Evolutionary conservation across 2,113 vertebrate genomes (phyloP).

Genomic region (Thoracochromis brauschi): DNA sequence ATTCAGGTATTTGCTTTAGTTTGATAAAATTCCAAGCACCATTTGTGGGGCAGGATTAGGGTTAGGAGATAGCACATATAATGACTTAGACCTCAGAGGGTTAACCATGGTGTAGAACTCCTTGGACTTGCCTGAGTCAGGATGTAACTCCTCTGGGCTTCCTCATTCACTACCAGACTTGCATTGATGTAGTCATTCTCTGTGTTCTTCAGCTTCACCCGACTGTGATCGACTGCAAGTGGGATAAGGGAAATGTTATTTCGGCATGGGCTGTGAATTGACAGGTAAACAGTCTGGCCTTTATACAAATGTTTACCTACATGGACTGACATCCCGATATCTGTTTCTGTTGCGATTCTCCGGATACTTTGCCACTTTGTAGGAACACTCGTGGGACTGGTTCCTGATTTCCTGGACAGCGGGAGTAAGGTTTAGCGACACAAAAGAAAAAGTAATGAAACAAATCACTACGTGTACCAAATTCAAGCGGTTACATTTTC

Average conservation of each 20-base stretch:
- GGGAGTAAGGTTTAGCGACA: neutral
- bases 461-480: neutral
- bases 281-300: neutral
- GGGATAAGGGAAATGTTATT: neutral
- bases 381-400: constrained; percentile 87
- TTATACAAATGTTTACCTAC: constrained; percentile 73
- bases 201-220: constrained; percentile 84
- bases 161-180: constrained; percentile 86
- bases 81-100: neutral
- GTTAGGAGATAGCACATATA: neutral
- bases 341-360: constrained; percentile 96
- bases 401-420: constrained; percentile 86
- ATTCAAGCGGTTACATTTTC: neutral
- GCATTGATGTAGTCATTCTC: constrained; percentile 99
- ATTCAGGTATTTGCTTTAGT: neutral
- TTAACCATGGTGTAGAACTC: neutral
- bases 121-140: constrained; percentile 83
- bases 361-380: constrained; percentile 91
- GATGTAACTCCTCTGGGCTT: constrained; percentile 91
- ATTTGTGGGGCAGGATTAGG: neutral
- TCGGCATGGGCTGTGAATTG: neutral
- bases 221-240: constrained; percentile 89
- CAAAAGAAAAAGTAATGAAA: neutral
- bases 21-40: neutral
- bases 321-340: constrained; percentile 98